Evolutionary conservation across 1,140 invertebrate species (phyloP).

Genomic region (Hermatobates lingyangjiaoensis): DNA sequence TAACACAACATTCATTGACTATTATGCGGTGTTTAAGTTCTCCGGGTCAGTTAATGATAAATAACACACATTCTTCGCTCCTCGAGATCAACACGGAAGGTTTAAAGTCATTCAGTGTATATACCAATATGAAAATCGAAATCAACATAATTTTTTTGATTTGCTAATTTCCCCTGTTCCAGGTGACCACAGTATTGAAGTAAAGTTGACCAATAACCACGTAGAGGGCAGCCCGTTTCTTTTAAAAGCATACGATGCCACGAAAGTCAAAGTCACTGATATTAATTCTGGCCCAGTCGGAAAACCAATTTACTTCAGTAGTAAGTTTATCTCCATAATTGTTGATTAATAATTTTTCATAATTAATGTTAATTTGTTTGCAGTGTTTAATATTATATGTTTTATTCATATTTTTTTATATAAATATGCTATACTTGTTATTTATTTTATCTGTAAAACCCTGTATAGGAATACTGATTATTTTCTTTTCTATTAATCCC

Average conservation of each 20-base stretch:
- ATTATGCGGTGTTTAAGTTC: too few species aligned
- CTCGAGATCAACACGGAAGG: too few species aligned
- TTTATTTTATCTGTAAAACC: too few species aligned
- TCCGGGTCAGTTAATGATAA: too few species aligned
- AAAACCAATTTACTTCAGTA: constrained; percentile 81
- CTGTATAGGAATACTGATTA: neutral
- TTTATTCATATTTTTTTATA: neutral
- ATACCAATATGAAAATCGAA: too few species aligned
- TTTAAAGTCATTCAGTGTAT: too few species aligned
- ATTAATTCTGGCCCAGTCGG: constrained; percentile 74
- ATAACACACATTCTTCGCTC: too few species aligned
- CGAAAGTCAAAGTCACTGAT: constrained; percentile 75
- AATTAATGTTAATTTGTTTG: neutral
- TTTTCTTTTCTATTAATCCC: neutral
- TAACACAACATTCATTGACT: too few species aligned
- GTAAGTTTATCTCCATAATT: constrained; percentile 36
- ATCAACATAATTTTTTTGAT: too few species aligned
- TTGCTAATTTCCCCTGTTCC: constrained; percentile 11
- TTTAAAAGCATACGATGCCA: constrained; percentile 86
- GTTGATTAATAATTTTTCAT: neutral
- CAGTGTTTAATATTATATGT: neutral
- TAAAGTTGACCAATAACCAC: constrained; percentile 56
- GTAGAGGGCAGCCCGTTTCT: constrained; percentile 87
- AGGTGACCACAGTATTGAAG: constrained; percentile 83
- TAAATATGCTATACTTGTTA: too few species aligned